phyloP scores from a whole-genome alignment of 2,113 vertebrate genomes.

The Furnarius figulus region DNA sequence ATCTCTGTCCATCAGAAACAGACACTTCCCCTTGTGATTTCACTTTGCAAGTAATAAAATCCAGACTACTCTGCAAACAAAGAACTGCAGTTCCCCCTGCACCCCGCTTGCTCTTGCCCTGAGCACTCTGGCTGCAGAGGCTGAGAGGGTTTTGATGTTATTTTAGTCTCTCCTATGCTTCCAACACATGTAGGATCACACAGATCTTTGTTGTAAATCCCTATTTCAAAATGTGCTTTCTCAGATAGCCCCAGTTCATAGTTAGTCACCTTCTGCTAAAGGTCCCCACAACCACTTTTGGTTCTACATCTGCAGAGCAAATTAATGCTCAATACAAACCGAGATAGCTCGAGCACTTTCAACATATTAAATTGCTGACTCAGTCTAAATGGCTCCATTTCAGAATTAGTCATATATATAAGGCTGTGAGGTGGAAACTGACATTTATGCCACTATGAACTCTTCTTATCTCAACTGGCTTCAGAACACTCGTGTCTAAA shows the following conservation, averaged over 20 bases:
- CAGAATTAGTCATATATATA: background rate
- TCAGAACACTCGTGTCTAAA: background rate
- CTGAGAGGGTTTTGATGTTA: background rate
- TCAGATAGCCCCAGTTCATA: background rate
- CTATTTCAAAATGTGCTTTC: background rate
- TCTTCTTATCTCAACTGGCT: background rate
- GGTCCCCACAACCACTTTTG: background rate
- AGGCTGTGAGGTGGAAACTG: background rate
- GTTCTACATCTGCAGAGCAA: background rate
- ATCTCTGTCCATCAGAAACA: conserved; percentile 19
- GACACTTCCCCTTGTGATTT: background rate
- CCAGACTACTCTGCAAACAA: conserved; percentile 23
- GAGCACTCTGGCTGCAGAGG: background rate
- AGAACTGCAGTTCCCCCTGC: background rate
- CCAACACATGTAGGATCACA: background rate
- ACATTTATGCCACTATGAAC: background rate
- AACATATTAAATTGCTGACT: background rate
- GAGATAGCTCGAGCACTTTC: background rate
- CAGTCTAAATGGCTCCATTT: background rate
- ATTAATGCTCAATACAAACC: background rate
- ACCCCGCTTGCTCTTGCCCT: background rate
- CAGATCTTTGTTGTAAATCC: background rate
- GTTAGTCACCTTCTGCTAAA: background rate
- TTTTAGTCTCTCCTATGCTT: background rate
- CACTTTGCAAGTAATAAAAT: conserved; percentile 32